Percentiles rank a stretch among this genome's conserved stretches.
These are phyloP conservation scores for Drosophila sp. DNA, from an alignment of 1,140 invertebrate species.

Conservation along the genomic window DNA sequence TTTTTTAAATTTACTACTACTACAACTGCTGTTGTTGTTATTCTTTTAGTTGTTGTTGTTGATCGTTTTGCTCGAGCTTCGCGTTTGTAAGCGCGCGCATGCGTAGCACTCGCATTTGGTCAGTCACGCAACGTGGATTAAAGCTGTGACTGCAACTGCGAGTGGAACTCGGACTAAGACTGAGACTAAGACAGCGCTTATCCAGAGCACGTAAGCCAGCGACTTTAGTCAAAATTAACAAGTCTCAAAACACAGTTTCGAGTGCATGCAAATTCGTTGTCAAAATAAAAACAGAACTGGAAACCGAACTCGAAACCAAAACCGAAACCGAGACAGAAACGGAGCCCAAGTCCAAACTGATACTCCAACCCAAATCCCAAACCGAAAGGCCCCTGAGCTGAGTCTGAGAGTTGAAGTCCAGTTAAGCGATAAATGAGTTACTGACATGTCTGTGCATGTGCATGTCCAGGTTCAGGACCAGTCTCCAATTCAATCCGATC, in stretches of 20 bases:
- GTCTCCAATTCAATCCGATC: conserved; percentile 49
- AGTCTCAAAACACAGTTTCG: conserved; percentile 82
- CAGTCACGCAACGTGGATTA: conserved; percentile 69
- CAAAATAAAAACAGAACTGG: conserved; percentile 59
- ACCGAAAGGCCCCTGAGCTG: conserved; percentile 19
- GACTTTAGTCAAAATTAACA: conserved; percentile 81
- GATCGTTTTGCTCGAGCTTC: conserved; percentile 54
- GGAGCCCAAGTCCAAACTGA: conserved; percentile 11
- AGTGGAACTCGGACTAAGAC: conserved; percentile 39
- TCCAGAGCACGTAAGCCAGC: conserved; percentile 57
- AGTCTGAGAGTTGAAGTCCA: conserved; percentile 27
- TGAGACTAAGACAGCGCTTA: conserved; percentile 41
- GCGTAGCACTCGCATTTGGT: conserved; percentile 71
- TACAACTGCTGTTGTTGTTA: conserved; percentile 8
- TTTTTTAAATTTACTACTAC: conserved; percentile 13
- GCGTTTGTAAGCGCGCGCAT: conserved; percentile 82
- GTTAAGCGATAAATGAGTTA: conserved; percentile 83
- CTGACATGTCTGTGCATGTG: conserved; percentile 74
- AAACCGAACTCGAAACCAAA: conserved; percentile 38
- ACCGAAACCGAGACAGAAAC: too few relatives aligned
- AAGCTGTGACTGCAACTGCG: conserved; percentile 32
- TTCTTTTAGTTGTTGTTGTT: conserved; percentile 25
- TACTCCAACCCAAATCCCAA: conserved; percentile 13
- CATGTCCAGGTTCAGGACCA: conserved; percentile 76
- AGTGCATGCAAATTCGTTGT: conserved; percentile 84